phyloP scores from a whole-genome alignment of 2,113 vertebrate genomes.

The Saguinus imperator region DNA sequence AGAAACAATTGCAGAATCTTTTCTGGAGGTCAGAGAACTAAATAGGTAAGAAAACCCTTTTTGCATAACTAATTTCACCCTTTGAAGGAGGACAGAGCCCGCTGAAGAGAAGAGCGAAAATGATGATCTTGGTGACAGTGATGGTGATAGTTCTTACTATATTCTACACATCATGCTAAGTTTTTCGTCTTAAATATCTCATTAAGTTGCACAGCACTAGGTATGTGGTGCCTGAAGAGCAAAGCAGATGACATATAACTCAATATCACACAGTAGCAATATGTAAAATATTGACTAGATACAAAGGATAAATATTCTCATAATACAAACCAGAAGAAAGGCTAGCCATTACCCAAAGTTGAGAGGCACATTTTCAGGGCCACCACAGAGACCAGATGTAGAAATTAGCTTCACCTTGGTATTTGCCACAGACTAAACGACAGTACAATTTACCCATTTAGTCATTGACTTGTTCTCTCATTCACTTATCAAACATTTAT shows the following conservation, averaged over 20 bases:
- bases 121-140: not conserved
- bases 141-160: not conserved
- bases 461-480: too few relatives aligned
- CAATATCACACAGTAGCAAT: not conserved
- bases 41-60: not conserved
- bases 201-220: not conserved
- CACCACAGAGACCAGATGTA: not conserved
- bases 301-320: not conserved
- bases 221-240: not conserved
- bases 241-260: not conserved
- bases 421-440: not conserved
- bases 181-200: not conserved
- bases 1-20: not conserved
- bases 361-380: not conserved
- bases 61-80: not conserved
- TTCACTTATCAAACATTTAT: not conserved
- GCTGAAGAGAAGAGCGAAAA: not conserved
- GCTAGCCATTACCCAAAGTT: too few relatives aligned
- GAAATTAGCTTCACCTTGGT: not conserved
- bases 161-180: not conserved
- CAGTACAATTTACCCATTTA: not conserved
- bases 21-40: not conserved
- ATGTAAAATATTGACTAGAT: not conserved
- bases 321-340: not conserved
- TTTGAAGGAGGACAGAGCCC: not conserved